phyloP scores from a whole-genome alignment of 2,888 invertebrate genomes.

The Gnatocerus cornutus region DNA sequence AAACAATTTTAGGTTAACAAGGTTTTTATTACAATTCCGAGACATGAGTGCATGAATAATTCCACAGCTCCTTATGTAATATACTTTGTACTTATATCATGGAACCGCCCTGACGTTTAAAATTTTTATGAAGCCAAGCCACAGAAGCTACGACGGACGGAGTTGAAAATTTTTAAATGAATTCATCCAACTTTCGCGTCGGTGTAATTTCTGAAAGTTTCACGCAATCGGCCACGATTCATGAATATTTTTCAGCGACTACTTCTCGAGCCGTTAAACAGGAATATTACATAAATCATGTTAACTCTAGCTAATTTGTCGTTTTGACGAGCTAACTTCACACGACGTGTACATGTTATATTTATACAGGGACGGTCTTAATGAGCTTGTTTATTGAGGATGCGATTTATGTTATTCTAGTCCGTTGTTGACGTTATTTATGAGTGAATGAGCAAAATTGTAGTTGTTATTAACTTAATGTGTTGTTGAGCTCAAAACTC shows the following conservation, averaged over 20 bases:
- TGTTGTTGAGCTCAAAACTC: constrained; percentile 25
- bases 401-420: constrained; percentile 26
- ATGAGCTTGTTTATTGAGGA: constrained; percentile 40
- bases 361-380: constrained; percentile 22
- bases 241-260: constrained; percentile 34
- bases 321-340: neutral
- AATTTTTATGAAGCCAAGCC: constrained; percentile 28
- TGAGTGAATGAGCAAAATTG: constrained; percentile 22
- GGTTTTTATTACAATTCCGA: constrained; percentile 33
- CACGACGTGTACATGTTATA: neutral
- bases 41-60: constrained; percentile 37
- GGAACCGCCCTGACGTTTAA: constrained; percentile 24
- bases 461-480: constrained; percentile 38
- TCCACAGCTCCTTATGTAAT: constrained; percentile 26
- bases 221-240: constrained; percentile 34
- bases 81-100: constrained; percentile 32
- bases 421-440: constrained; percentile 26
- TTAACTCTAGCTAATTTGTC: constrained; percentile 22
- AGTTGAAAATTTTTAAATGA: constrained; percentile 40
- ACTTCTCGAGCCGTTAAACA: constrained; percentile 10
- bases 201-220: constrained; percentile 24
- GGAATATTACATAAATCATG: constrained; percentile 27
- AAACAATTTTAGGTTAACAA: constrained; percentile 33
- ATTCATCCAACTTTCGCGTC: constrained; percentile 30
- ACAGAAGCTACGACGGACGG: neutral